Base-by-base conservation (phyloP, 2,797 vertebrate genomes). In the Remorina albescens region DNA sequence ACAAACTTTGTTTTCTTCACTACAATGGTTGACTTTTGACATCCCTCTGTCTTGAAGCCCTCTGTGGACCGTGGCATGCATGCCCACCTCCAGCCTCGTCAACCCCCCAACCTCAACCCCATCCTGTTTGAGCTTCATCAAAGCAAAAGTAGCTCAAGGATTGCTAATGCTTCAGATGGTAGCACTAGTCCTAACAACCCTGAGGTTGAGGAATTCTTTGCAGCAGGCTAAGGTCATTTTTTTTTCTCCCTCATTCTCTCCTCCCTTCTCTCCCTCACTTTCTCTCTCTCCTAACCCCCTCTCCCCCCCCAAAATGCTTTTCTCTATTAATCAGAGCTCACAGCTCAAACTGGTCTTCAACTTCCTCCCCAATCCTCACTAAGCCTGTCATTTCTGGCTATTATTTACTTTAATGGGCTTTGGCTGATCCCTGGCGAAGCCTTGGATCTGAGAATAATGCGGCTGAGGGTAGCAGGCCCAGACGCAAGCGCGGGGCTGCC, bases 321-420 rank as follows among this genome's bases (percentile, higher is more conserved):
- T 97, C 97, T 99, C 96, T 97, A 97, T 98, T 98, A 98, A 98
- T 99, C 97, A 98, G 96, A 97, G 96, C 96, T 97, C 95, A 94
- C 95, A 93, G 96, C 96, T 98, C 96, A 97, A 96, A 97, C 96
- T 97, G 96, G 96, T 97, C 97, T 98, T 98, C 97, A 98, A 97
- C 98, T 98, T 99, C 96, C 97, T 98, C 94, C 96, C 97, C 96
- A 97, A 98, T 99, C 97, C 96, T 93, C 91, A 93, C 96, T 99
- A 99, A 99, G 97, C 98, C 97, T 99, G 98, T 99, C 97, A 98
- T 99, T 98, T 99, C 97, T 98, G 96, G 94, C 98, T 98, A 98
- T 99, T 99, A 99, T 99, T 99, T 98, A 98, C 96, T 98, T 98
- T 98, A 99, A 99, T 99, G 96, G 97, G 97, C 97, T 99, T 99